Conservation (phyloP, 2,797 vertebrate genomes). For the Ceryle rudis region DNA sequence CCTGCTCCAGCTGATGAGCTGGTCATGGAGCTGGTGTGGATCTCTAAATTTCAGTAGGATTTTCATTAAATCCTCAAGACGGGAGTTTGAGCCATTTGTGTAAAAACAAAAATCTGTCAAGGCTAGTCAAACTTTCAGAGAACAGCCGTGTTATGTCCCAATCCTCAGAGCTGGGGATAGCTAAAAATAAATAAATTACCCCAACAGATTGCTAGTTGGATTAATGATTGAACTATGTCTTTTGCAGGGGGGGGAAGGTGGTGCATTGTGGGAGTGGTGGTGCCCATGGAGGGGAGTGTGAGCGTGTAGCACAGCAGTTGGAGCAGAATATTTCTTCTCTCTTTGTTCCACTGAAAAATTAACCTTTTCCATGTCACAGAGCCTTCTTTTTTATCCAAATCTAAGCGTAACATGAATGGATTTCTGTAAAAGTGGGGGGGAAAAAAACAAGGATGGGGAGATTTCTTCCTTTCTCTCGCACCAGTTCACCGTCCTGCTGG, state of each 20-base stretch:
- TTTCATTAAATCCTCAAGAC: background rate
- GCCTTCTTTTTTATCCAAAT: background rate
- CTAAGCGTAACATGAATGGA: accelerated
- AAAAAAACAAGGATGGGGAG: accelerated
- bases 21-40: background rate
- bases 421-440: background rate
- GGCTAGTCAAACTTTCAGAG: background rate
- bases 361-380: background rate
- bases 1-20: background rate
- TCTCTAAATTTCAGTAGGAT: background rate
- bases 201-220: conserved; percentile 26
- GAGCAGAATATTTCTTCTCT: background rate
- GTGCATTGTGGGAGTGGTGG: background rate
- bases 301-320: background rate
- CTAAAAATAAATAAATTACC: conserved; percentile 23
- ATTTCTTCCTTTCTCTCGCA: background rate
- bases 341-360: conserved; percentile 21
- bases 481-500: accelerated
- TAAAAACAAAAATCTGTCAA: conserved; percentile 14
- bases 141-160: background rate
- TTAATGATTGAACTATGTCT: conserved; percentile 27
- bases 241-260: background rate
- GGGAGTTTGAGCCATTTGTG: background rate
- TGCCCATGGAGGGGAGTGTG: background rate
- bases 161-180: background rate